Evolutionary conservation across 2,113 vertebrate species (phyloP).

Genomic region (Zonotrichia leucophrys): DNA sequence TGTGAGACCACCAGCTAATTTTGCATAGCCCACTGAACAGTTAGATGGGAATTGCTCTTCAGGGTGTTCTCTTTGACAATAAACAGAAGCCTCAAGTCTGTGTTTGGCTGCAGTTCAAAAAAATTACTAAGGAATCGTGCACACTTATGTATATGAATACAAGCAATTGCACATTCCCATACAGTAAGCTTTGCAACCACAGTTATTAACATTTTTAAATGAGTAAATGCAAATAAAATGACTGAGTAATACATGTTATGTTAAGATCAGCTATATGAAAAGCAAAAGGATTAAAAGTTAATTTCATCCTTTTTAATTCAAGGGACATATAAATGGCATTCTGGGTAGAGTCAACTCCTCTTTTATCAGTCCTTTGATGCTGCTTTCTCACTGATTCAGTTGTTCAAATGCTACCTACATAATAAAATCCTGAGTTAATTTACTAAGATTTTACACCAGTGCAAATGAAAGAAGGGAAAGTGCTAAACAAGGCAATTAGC

Average conservation of each 20-base stretch:
- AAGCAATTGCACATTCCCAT: slow-evolving; percentile 58
- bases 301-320: slow-evolving; percentile 81
- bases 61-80: slow-evolving; percentile 77
- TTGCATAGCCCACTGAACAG: slow-evolving; percentile 58
- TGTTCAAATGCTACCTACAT: slow-evolving; percentile 82
- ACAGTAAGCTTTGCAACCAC: slow-evolving; percentile 54
- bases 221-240: slow-evolving; percentile 78
- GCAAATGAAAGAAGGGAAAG: slow-evolving; percentile 82
- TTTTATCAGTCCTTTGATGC: slow-evolving; percentile 78
- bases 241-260: slow-evolving; percentile 70
- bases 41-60: slow-evolving; percentile 74
- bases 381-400: slow-evolving; percentile 78
- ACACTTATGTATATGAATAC: slow-evolving; percentile 72
- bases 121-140: slow-evolving; percentile 74
- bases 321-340: slow-evolving; percentile 79
- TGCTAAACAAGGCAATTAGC: slow-evolving; percentile 86
- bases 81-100: slow-evolving; percentile 73
- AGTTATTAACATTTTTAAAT: slow-evolving; percentile 74
- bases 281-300: slow-evolving; percentile 81
- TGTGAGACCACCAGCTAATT: slow-evolving; percentile 62
- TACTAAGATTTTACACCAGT: slow-evolving; percentile 83
- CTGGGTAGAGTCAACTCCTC: slow-evolving; percentile 77
- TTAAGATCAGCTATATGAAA: slow-evolving; percentile 78
- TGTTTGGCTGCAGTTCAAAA: slow-evolving; percentile 72
- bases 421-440: slow-evolving; percentile 82